Evolutionary conservation across 2,888 invertebrate genomes (phyloP), one percentile per base, ranked within the genome.

Genomic region (Teinopalpus imperialis): DNA sequence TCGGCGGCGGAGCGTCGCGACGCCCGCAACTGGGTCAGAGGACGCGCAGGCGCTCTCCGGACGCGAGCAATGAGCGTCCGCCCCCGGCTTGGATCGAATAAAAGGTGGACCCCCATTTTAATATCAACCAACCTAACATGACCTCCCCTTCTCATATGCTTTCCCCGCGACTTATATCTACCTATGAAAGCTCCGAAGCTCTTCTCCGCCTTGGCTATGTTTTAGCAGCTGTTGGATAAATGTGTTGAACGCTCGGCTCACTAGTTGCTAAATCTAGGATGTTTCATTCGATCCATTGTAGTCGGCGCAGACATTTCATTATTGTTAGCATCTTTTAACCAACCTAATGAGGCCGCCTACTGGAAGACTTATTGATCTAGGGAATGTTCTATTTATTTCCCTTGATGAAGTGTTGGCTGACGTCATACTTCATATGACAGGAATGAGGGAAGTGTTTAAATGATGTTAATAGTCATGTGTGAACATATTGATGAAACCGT

Each of bases 31-130:
- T 86, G 80, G 85, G 86, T 86, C 87, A 85, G 75, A 65, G 76
- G 74, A 72, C 79, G 79, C 83, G 85, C 83, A 81, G 78, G 87
- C 86, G 77, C 69, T 53, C 56, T 76, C 81, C 81, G 82, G 83
- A 85, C 79, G 70, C 74, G 60, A 59, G 76, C 85, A 87, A 85
- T 86, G 81, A 83, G 78, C 78, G 65, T 80, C 81, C 81, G 82
- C 86, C 85, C 80, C 79, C 81, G 72, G 72, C 72, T 76, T 68
- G 71, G 69, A 68, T 66, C 65, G 63, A 76, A 77, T 80, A 80
- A 82, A 81, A 75, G 78, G 78, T 63, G 63, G 78, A 75, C 74
- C 78, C 76, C 75, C 74, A 67, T 69, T 70, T 55, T 31, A 40
- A 39, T 36, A 45, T 46, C 62, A 54, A 56, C 81, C 74, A 71